Percentiles rank a stretch among this genome's conserved stretches.
Conservation (phyloP, 2,797 vertebrate genomes). For the Streptopelia turtur region DNA sequence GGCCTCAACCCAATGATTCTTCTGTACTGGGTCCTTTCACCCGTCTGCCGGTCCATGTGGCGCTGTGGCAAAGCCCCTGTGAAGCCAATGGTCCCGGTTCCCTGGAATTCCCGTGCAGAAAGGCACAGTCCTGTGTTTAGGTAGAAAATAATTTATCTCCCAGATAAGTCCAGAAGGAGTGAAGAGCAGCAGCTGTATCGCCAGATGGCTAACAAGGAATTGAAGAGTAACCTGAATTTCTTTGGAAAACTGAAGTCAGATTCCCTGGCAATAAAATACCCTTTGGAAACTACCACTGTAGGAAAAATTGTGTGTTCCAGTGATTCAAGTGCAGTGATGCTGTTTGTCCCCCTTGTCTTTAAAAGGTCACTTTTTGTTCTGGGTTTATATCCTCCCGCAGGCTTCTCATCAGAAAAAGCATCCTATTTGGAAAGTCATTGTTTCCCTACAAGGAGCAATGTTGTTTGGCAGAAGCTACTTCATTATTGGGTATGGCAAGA, state of each 20-base stretch:
- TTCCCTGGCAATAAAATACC: slow-evolving; percentile 1
- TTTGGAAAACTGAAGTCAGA: slow-evolving; percentile 36
- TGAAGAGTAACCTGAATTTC: background rate
- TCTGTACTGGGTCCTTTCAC: background rate
- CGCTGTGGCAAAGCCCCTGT: background rate
- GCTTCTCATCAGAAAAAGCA: background rate
- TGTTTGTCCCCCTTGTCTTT: slow-evolving; percentile 20
- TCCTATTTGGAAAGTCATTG: background rate
- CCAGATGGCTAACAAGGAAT: background rate
- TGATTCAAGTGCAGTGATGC: background rate
- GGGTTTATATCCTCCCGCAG: background rate
- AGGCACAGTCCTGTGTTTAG: background rate
- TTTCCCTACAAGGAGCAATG: background rate
- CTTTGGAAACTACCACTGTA: slow-evolving; percentile 16
- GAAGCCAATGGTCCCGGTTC: accelerated
- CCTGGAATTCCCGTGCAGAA: accelerated
- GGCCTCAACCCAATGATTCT: no score
- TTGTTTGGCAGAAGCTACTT: background rate
- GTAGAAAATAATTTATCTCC: background rate
- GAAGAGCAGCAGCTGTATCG: background rate
- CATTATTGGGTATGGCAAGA: background rate
- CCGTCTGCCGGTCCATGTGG: no score
- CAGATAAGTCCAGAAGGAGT: background rate
- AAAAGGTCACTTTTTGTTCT: slow-evolving; percentile 52
- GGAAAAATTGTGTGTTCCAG: slow-evolving; percentile 1